These are phyloP conservation scores for Halocynthia roretzi DNA, from an alignment of 23 tunicate species.

Conservation along the genomic window DNA sequence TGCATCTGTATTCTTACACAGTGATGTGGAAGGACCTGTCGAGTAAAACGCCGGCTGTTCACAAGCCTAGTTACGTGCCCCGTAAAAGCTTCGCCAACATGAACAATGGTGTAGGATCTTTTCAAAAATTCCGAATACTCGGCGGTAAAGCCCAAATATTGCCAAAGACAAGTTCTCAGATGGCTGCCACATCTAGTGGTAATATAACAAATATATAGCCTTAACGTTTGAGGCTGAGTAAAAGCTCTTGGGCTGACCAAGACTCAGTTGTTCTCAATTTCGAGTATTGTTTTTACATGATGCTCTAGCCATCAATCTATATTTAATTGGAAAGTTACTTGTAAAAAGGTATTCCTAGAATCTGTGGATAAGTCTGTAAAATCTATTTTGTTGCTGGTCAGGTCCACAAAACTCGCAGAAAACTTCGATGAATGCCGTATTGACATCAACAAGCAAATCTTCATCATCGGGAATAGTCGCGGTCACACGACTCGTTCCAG, in stretches of 20 bases:
- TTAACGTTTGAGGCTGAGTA: too few species aligned
- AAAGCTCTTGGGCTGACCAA: too few species aligned
- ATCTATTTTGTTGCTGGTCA: too few species aligned
- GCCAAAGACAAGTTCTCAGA: not conserved
- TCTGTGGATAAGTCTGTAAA: too few species aligned
- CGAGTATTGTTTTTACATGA: too few species aligned
- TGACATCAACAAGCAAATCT: slow-evolving; percentile 5
- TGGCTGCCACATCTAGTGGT: too few species aligned
- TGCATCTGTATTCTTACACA: not conserved
- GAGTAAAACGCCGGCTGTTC: slow-evolving; percentile 17
- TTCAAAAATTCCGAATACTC: slow-evolving; percentile 22
- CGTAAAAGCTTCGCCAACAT: slow-evolving; percentile 21
- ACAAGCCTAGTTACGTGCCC: slow-evolving; percentile 27
- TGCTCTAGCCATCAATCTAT: too few species aligned
- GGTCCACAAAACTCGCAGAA: too few species aligned
- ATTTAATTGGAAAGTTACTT: too few species aligned
- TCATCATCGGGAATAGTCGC: slow-evolving; percentile 3
- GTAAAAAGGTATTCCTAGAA: too few species aligned
- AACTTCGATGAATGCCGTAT: slow-evolving; percentile 8
- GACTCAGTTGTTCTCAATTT: too few species aligned
- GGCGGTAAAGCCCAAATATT: slow-evolving; percentile 15
- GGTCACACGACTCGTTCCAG: slow-evolving; percentile 5
- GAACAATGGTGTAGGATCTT: slow-evolving; percentile 24
- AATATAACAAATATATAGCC: too few species aligned
- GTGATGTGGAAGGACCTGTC: slow-evolving; percentile 18